Evolutionary conservation across 2,888 invertebrate genomes (phyloP).

Genomic region (Endotricha flammealis): DNA sequence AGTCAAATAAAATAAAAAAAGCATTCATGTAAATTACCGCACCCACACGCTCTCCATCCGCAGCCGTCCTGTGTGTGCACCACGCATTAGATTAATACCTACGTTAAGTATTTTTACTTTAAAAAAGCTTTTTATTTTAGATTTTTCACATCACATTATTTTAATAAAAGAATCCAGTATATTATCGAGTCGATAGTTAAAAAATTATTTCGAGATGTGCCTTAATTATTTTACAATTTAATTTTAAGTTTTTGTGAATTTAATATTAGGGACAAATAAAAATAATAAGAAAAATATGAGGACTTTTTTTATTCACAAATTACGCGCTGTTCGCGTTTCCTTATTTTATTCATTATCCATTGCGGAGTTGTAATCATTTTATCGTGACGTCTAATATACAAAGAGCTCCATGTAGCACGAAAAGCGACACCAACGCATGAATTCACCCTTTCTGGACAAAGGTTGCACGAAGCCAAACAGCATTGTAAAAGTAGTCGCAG

Average conservation of each 20-base stretch:
- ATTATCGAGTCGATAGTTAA: constrained; percentile 15
- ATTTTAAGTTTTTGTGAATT: constrained; percentile 35
- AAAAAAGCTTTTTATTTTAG: background rate
- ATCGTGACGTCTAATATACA: no score
- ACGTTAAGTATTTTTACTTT: background rate
- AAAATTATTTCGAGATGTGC: constrained; percentile 42
- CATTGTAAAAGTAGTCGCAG: no score
- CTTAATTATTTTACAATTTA: constrained; percentile 51
- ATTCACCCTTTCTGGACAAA: no score
- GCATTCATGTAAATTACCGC: no score
- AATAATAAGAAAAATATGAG: constrained; percentile 21
- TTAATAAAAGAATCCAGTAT: background rate
- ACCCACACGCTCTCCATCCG: no score
- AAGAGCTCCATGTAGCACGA: background rate
- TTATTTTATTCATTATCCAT: background rate
- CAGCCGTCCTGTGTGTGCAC: no score
- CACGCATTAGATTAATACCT: background rate
- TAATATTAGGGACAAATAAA: constrained; percentile 37
- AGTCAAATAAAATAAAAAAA: no score
- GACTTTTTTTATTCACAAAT: no score
- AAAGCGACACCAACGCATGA: no score
- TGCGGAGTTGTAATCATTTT: no score
- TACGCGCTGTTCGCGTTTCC: no score
- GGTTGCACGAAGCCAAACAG: no score
- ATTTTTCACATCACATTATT: background rate